Evolutionary conservation across 1,140 invertebrate species (phyloP).

Genomic region (silkworm (Bombyx mori)): ASM3026992v2 NC_085111.1:7762501-7763000

Average conservation of each 20-base stretch:
- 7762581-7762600: slow-evolving; percentile 60
- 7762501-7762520: slow-evolving; percentile 52
- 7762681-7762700: background rate
- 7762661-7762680: background rate
- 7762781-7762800: slow-evolving; percentile 73
- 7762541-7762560: slow-evolving; percentile 45
- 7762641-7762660: slow-evolving; percentile 19
- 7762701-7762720: background rate
- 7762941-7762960: too few relatives aligned
- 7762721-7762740: background rate
- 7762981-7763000: too few relatives aligned
- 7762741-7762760: slow-evolving; percentile 45
- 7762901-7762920: slow-evolving; percentile 66
- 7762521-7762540: slow-evolving; percentile 63
- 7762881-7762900: slow-evolving; percentile 76
- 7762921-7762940: too few relatives aligned
- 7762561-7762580: slow-evolving; percentile 50
- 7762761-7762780: slow-evolving; percentile 73
- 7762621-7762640: slow-evolving; percentile 76
- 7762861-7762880: slow-evolving; percentile 76
- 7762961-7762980: too few relatives aligned
- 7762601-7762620: slow-evolving; percentile 74
- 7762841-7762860: slow-evolving; percentile 75
- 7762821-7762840: slow-evolving; percentile 72
- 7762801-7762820: slow-evolving; percentile 75